Evolutionary conservation across 2,888 invertebrate species (phyloP).

Genomic region (Scaptomyza polygonia): DNA sequence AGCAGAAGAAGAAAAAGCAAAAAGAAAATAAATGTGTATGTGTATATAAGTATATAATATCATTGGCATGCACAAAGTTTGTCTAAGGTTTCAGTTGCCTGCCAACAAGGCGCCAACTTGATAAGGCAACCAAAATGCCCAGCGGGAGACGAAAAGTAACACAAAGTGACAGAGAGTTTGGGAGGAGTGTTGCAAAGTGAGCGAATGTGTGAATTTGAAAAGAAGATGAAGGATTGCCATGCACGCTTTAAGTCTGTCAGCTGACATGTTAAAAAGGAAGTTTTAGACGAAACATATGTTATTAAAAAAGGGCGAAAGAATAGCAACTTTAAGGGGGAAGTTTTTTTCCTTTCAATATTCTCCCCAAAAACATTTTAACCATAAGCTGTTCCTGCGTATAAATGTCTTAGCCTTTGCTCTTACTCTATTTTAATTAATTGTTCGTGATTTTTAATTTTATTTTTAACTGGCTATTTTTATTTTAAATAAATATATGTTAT

Average conservation of each 20-base stretch:
- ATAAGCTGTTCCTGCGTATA: too few relatives aligned
- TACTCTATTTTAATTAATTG: too few relatives aligned
- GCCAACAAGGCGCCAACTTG: constrained; percentile 74
- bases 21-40: neutral
- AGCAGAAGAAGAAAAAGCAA: constrained; percentile 11
- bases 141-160: constrained; percentile 52
- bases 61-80: constrained; percentile 72
- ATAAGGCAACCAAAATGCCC: constrained; percentile 73
- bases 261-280: neutral
- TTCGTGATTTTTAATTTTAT: too few relatives aligned
- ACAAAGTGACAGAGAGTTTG: constrained; percentile 1
- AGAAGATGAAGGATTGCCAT: constrained; percentile 12
- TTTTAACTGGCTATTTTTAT: too few relatives aligned
- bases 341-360: too few relatives aligned
- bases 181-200: neutral
- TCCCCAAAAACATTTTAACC: too few relatives aligned
- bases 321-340: too few relatives aligned
- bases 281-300: neutral
- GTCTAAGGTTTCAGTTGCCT: constrained; percentile 52
- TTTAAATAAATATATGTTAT: too few relatives aligned
- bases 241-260: constrained; percentile 26
- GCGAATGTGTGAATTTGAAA: neutral
- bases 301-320: neutral
- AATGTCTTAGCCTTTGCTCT: too few relatives aligned
- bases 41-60: constrained; percentile 27